A percentile compares a stretch with the other conserved stretches of the same genome.
These are phyloP conservation scores for Strigops habroptila DNA, from an alignment of 2,113 vertebrate genomes.

Conservation along the genomic window DNA sequence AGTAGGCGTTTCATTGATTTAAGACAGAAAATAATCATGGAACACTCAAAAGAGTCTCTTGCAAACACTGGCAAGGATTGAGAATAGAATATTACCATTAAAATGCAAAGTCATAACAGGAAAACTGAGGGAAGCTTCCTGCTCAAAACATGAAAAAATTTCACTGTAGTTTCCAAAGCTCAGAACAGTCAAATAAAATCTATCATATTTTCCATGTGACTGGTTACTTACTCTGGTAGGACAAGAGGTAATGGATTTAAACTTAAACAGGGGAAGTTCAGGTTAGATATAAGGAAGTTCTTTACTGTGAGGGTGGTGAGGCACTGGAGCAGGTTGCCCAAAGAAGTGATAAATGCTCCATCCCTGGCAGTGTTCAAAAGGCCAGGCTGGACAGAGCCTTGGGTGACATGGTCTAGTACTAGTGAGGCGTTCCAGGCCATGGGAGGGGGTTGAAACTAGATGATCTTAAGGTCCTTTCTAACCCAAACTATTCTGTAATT, in stretches of 20 bases:
- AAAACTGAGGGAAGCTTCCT: neutral
- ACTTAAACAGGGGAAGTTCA: neutral
- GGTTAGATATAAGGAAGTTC: neutral
- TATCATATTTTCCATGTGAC: neutral
- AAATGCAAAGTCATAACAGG: neutral
- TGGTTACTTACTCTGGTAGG: neutral
- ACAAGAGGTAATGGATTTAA: neutral
- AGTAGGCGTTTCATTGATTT: neutral
- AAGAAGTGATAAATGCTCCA: neutral
- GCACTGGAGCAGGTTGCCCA: neutral
- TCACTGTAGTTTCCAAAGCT: neutral
- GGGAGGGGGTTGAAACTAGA: neutral
- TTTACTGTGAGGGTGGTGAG: neutral
- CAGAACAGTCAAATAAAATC: neutral
- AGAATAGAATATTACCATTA: neutral
- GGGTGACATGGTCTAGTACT: too few species aligned
- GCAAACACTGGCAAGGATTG: neutral
- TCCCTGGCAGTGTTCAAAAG: neutral
- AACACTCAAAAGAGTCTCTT: neutral
- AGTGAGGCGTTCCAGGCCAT: neutral
- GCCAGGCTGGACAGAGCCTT: neutral
- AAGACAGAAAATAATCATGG: neutral
- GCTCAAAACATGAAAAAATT: neutral
- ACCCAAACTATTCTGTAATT: neutral
- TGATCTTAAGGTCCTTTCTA: neutral